phyloP scores from a whole-genome alignment of 2,113 vertebrate species.

The Todiramphus saurophagus region DNA sequence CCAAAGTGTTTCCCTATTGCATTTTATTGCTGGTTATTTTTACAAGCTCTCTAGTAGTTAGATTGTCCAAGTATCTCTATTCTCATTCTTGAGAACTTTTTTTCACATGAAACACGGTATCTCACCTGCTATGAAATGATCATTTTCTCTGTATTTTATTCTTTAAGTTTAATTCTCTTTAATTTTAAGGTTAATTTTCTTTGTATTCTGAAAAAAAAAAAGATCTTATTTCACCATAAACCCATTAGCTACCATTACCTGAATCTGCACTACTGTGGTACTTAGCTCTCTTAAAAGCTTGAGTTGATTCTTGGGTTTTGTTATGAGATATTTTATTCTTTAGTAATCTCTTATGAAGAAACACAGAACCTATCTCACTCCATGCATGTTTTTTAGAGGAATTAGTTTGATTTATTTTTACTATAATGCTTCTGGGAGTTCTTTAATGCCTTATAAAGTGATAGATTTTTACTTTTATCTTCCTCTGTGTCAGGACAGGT shows the following conservation, averaged over 20 bases:
- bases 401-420: not conserved
- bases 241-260: not conserved
- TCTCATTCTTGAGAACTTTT: not conserved
- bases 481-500: not conserved
- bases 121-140: not conserved
- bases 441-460: not conserved
- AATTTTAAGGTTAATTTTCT: not conserved
- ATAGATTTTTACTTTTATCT: not conserved
- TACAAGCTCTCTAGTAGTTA: not conserved
- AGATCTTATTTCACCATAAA: not conserved
- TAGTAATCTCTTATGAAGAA: not conserved
- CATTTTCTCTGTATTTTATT: not conserved
- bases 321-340: not conserved
- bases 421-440: not conserved
- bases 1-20: not conserved
- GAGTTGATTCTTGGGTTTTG: not conserved
- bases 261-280: not conserved
- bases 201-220: not conserved
- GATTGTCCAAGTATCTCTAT: not conserved
- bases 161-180: not conserved
- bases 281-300: not conserved
- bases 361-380: not conserved
- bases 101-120: not conserved
- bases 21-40: slow-evolving; percentile 9
- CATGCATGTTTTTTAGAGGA: not conserved